Base-by-base conservation (phyloP, 2,797 vertebrate species). In the Eutrigla gurnardus region DNA sequence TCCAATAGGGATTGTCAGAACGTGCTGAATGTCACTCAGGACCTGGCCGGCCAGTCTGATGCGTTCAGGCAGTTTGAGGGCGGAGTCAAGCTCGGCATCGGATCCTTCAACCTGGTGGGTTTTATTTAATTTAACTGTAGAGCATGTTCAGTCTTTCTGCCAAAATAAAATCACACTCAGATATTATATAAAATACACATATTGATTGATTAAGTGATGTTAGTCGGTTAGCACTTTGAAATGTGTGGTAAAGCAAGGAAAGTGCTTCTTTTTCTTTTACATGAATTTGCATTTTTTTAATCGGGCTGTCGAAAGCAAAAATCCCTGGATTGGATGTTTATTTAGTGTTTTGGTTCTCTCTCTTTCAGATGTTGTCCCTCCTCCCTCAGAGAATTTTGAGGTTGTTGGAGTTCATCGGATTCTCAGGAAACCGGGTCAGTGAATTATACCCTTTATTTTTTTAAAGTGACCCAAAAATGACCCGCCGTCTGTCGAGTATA, bases 41-140 rank as follows among this genome's bases (percentile, higher is more conserved):
- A 93, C 49, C 85, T 54, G 81, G 94, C 92, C 45, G 75, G 77
- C 60, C 93, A 93, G 45, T 94, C 92, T 6, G 95, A 96, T 42
- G 94, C 94, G 3, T 97, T 95, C 61, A 93, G 77, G 80, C 97
- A 99, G 75, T 99, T 97, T 89, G 97, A 99, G 91, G 97, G 97
- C 5, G 97, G 97, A 65, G 97, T 99, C 75, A 97, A 96, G 78
- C 92, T 99, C 79, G 97, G 97, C 69, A 96, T 97, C 2, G 97
- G 97, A 55, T 96, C 97, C 13, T 98, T 98, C 87, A 99, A 99
- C 89, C 92, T 99, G 96, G 97, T 99, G 92, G 89, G 94, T 85
- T 4, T 62, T 10, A 25, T 25, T 25, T 25, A 25, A 25, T 25
- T 25, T 25, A 25, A 25, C 25, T 25, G 25, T n/a, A n/a, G n/a